Evolutionary conservation across 1,140 invertebrate genomes (phyloP), one percentile per base, ranked within the genome.

Genomic region (Bombus pyrosoma): DNA sequence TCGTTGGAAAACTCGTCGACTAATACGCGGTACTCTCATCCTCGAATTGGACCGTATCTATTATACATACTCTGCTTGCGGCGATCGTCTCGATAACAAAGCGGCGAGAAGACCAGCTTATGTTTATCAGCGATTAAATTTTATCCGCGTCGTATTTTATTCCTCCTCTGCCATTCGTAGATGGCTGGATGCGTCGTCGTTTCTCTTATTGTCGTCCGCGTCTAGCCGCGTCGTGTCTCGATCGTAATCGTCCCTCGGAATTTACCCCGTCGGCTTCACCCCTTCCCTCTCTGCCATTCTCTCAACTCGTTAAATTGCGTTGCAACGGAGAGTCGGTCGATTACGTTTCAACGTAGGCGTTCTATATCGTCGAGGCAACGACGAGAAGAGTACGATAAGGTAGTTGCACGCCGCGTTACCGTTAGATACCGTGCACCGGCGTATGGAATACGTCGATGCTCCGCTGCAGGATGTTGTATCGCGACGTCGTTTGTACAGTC

Each of bases 41-140:
- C 47, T 37, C 72, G 43, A 47, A 64, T 74, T 47, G 13, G 57
- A 53, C 18, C 47, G 18, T 22, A 22, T 18, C 47, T 5, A 53
- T 53, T 53, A 2, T 53, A 53, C 18, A 53, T 18, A 22, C 18
- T 53, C 5, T 53, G 47, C 22, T 69, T 2, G 8, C n/a, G 15
- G 15, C n/a, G 32, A 74, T 57, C 72, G 43, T 57, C 47, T 57
- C 73, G 73, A 75, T 75, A 53, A 57, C 47, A 37, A 75, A 39
- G 39, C 71, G 28, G n/a, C 34, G 4, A 47, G 47, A 37, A 34
- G 8, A 32, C n/a, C 57, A 12, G 57, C 37, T 22, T 39, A 57
- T 3, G 77, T 85, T 84, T 81, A n/a, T 84, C 71, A 32, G 59
- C 88, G 85, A 90, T 90, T 87, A 90, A 90, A 85, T 87, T 87